A percentile compares a stretch with the other conserved stretches of the same genome.
phyloP scores from a whole-genome alignment of 2,888 invertebrate genomes.

The Schizotus pectinicornis region DNA sequence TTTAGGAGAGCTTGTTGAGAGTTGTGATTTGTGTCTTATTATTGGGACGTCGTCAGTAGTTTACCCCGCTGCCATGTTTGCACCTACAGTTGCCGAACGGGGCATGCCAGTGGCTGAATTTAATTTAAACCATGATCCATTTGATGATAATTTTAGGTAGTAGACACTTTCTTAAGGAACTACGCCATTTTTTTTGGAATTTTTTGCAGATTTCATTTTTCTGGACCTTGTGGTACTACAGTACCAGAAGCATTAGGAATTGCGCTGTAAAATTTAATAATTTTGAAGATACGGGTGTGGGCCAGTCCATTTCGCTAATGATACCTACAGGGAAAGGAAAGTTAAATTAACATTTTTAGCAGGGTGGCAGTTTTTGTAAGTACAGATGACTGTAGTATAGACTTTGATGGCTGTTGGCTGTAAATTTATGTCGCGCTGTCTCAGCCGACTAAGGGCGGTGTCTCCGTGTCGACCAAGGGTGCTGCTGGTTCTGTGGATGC shows the following conservation, averaged over 20 bases:
- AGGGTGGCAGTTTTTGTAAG: too few relatives aligned
- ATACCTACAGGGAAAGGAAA: conserved; percentile 4
- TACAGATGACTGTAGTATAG: too few relatives aligned
- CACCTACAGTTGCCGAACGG: conserved; percentile 74
- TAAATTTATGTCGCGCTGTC: too few relatives aligned
- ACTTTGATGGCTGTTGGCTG: too few relatives aligned
- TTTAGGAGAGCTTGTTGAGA: conserved; percentile 67
- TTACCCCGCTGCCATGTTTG: conserved; percentile 89
- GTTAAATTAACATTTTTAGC: too few relatives aligned
- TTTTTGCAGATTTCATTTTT: conserved; percentile 50
- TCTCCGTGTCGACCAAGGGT: too few relatives aligned
- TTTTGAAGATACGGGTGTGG: neutral
- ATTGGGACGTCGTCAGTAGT: conserved; percentile 88
- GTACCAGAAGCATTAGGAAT: conserved; percentile 51
- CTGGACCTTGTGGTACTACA: conserved; percentile 52
- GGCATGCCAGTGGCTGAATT: conserved; percentile 80
- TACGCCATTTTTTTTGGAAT: neutral
- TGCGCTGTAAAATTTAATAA: neutral
- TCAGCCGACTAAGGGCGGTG: too few relatives aligned
- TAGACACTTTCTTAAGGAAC: neutral
- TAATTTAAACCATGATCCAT: conserved; percentile 59
- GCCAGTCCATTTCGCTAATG: neutral
- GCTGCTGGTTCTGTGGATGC: too few relatives aligned
- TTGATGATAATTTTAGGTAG: conserved; percentile 44
- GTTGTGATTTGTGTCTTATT: conserved; percentile 80